phyloP scores from a whole-genome alignment of 2,888 invertebrate species.

The Cheilosia vulpina region DNA sequence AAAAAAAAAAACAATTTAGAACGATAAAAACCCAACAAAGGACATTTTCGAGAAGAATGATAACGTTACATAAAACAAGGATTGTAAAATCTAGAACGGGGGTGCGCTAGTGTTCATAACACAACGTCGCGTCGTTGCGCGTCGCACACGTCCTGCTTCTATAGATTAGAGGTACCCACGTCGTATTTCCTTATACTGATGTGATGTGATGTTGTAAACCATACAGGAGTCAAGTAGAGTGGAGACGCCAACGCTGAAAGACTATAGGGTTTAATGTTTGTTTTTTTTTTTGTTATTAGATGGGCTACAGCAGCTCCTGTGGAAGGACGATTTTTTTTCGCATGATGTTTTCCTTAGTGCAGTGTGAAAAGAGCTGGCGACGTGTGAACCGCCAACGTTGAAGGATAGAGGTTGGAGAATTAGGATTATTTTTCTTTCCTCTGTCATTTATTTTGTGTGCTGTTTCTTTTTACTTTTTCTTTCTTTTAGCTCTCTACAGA shows the following conservation, averaged over 20 bases:
- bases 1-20: slow-evolving; percentile 13
- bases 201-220: slow-evolving; percentile 13
- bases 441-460: slow-evolving; percentile 31
- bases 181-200: slow-evolving; percentile 9
- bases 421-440: slow-evolving; percentile 65
- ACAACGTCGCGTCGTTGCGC: slow-evolving; percentile 23
- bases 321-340: slow-evolving; percentile 28
- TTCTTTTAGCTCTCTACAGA: neutral
- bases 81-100: slow-evolving; percentile 32
- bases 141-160: slow-evolving; percentile 33
- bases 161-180: slow-evolving; percentile 20
- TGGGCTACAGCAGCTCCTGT: slow-evolving; percentile 32
- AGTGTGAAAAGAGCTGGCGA: slow-evolving; percentile 42
- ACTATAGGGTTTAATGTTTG: neutral
- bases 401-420: slow-evolving; percentile 56
- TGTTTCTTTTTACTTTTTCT: neutral
- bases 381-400: slow-evolving; percentile 70
- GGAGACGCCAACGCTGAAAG: slow-evolving; percentile 15
- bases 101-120: slow-evolving; percentile 1
- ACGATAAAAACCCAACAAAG: slow-evolving; percentile 50
- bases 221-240: slow-evolving; percentile 44
- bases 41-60: slow-evolving; percentile 51
- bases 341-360: slow-evolving; percentile 30
- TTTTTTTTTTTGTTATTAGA: slow-evolving; percentile 32
- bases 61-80: slow-evolving; percentile 52